Base-by-base conservation (phyloP, 2,797 vertebrate genomes). In the Xiphophorus birchmanni region DNA sequence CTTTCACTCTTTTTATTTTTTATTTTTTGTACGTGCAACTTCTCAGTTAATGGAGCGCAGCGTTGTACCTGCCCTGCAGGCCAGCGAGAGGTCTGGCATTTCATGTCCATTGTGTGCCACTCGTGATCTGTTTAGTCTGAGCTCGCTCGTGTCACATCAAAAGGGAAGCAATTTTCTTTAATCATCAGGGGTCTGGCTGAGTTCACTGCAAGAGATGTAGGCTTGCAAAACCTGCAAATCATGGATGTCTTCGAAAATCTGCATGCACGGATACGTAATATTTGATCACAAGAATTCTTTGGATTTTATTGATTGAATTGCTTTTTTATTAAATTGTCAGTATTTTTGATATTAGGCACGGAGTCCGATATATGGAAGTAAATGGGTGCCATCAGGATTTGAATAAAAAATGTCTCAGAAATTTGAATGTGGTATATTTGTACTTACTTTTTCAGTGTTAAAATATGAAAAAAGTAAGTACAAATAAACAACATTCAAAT, bases 91-190 rank as follows among this genome's bases (percentile, higher is more conserved):
- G 13, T 81, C 88, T 87, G 86, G 87, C 76, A 90, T 94, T 93
- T 93, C 78, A 77, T 81, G 84, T 83, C 75, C 73, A 86, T 89
- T 88, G 88, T 90, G 82, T 11, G 86, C 81, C 80, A 80, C 82
- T 90, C 78, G 81, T 26, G 73, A 83, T 84, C 76, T 89, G 82
- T 90, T 92, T 89, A 91, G 90, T 89, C 90, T 90, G 77, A 54
- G 85, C 87, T 88, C 88, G 88, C 76, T 82, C 82, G 29, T 3
- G 65, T 73, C 81, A 82, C 74, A 17, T 87, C 86, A 81, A 86
- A 90, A 71, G 81, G 6, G 65, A 65, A 26, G 75, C 80, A 88
- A 81, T 91, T 72, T 84, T 84, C 83, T 92, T 77, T 86, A 89
- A 92, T 90, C 86, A 84, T 90, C 77, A 75, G 87, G 87, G 85